Evolutionary conservation across 2,888 invertebrate species (phyloP), one percentile per base, ranked within the genome.

Genomic region (Lymantria dispar): DNA sequence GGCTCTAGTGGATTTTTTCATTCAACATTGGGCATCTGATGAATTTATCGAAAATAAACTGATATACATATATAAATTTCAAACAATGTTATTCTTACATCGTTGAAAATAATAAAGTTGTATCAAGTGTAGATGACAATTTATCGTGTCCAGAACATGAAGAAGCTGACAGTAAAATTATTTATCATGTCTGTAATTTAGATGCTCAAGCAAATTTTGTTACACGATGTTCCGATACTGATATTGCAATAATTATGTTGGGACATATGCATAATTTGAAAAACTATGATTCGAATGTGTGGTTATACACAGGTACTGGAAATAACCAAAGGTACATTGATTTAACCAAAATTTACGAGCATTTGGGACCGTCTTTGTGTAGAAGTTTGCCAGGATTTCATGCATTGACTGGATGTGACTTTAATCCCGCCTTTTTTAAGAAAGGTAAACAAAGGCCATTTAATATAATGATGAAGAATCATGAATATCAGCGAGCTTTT

Each of bases 31-130:
- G 42, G 29, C 47, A 15, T 22, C 38, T 45, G 45, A 38, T 38
- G 45, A 45, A 37, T 46, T 46, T 30, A 33, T 46, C 30, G 36
- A 29, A 5, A 46, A 46, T 30, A 46, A 39, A 38, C 14, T n/a
- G n/a, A n/a, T n/a, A 7, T 2, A 46, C 39, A 37, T 9, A n/a
- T 39, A 39, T 46, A 12, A 38, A 46, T 30, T 39, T 40, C 12
- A 46, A 30, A 14, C 22, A 46, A 30, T 46, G 46, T 40, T 39
- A 46, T 46, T 46, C 46, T 29, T 46, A 22, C 29, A 37, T 37
- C 10, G 45, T 45, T 15, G 14, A 37, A 11, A n/a, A 45, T 22
- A 45, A 45, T n/a, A 45, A 45, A n/a, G n/a, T n/a, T n/a, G n/a
- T n/a, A n/a, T n/a, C n/a, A n/a, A n/a, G n/a, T n/a, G n/a, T n/a